Evolutionary conservation across 2,113 vertebrate species (phyloP).

Genomic region (Dicaeum eximium): DNA sequence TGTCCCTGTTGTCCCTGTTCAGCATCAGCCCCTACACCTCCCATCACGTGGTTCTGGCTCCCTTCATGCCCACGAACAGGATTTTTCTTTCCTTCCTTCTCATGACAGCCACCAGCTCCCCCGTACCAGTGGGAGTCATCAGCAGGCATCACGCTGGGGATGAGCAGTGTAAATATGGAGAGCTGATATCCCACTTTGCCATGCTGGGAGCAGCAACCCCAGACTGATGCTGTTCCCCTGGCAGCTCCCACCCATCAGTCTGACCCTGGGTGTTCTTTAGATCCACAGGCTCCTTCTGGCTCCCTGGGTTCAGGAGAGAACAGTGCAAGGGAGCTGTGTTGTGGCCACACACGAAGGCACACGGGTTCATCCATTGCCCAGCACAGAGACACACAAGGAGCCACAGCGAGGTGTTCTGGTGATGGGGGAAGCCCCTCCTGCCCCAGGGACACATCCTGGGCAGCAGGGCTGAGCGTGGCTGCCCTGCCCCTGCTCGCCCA

Average conservation of each 20-base stretch:
- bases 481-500: background rate
- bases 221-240: fast-evolving
- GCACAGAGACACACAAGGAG: fast-evolving
- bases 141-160: background rate
- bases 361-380: background rate
- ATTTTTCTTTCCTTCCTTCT: background rate
- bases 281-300: background rate
- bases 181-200: fast-evolving
- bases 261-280: background rate
- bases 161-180: background rate
- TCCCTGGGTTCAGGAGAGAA: background rate
- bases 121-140: background rate
- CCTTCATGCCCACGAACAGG: background rate
- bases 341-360: fast-evolving
- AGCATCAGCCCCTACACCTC: background rate
- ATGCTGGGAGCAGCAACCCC: background rate
- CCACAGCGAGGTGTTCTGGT: background rate
- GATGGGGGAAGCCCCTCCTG: background rate
- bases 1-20: background rate
- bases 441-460: background rate
- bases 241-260: background rate
- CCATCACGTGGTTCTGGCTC: background rate
- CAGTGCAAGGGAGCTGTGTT: background rate
- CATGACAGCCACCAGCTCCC: background rate
- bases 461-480: background rate